Evolutionary conservation across 2,797 vertebrate genomes (phyloP).

Genomic region (Manis crassicaudata): DNA sequence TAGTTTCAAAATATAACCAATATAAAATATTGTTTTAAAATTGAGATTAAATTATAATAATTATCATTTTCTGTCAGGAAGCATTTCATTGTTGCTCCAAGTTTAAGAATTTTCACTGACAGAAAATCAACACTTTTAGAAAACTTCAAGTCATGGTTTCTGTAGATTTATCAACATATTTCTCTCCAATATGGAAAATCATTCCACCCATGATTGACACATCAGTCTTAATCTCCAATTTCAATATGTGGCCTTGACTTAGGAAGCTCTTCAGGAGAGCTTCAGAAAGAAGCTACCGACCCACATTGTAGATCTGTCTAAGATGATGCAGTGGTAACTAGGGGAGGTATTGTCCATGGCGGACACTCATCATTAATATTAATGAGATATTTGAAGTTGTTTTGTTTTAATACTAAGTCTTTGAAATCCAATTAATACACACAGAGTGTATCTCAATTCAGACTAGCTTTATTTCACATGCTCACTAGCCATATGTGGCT

Average conservation of each 20-base stretch:
- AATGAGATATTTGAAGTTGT: slow-evolving; percentile 14
- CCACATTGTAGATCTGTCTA: slow-evolving; percentile 84
- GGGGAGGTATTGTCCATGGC: slow-evolving; percentile 93
- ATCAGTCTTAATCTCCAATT: too few relatives aligned
- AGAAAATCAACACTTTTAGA: slow-evolving; percentile 77
- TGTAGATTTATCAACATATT: slow-evolving; percentile 90
- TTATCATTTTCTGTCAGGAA: slow-evolving; percentile 19
- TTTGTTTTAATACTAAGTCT: slow-evolving; percentile 31
- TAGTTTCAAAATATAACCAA: not conserved
- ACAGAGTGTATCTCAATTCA: not conserved
- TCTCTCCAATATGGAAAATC: slow-evolving; percentile 95
- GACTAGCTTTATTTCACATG: not conserved
- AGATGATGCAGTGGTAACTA: slow-evolving; percentile 91
- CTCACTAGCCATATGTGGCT: not conserved
- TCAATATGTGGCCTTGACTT: too few relatives aligned
- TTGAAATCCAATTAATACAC: slow-evolving; percentile 20
- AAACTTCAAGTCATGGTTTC: slow-evolving; percentile 94
- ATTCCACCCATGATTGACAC: slow-evolving; percentile 90
- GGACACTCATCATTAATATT: slow-evolving; percentile 93
- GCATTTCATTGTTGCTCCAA: slow-evolving; percentile 81
- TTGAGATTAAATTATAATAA: not conserved
- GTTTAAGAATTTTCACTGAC: not conserved
- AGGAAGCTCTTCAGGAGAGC: too few relatives aligned
- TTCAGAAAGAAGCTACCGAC: too few relatives aligned
- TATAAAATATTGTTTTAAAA: not conserved